phyloP scores from a whole-genome alignment of 2,113 vertebrate genomes.

The Progne subis region DNA sequence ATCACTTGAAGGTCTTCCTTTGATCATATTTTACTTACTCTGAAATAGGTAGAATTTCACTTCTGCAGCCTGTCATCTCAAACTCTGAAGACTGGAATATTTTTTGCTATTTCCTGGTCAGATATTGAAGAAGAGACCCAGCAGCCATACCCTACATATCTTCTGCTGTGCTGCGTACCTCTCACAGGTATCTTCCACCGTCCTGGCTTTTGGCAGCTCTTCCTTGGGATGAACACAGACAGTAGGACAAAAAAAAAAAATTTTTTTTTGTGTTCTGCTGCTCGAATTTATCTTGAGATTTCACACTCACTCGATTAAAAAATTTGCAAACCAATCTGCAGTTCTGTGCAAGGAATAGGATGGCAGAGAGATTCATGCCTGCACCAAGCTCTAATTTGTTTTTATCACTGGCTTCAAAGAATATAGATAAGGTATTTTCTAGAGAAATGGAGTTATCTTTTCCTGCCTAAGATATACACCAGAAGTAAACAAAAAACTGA shows the following conservation, averaged over 20 bases:
- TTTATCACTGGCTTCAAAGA: not conserved
- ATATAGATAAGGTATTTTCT: not conserved
- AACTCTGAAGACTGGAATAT: not conserved
- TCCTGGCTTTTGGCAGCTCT: not conserved
- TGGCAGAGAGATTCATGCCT: not conserved
- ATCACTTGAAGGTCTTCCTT: not conserved
- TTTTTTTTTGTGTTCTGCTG: not conserved
- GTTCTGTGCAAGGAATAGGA: not conserved
- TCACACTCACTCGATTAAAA: not conserved
- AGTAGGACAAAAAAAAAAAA: not conserved
- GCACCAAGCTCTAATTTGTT: not conserved
- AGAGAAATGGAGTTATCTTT: not conserved
- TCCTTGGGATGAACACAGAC: not conserved
- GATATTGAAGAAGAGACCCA: not conserved
- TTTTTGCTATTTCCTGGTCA: not conserved
- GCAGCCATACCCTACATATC: fast-evolving
- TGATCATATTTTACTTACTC: not conserved
- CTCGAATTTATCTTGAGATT: not conserved
- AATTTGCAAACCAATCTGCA: not conserved
- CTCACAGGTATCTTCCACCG: fast-evolving
- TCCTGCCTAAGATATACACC: not conserved
- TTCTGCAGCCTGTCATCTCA: not conserved
- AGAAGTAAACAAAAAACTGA: not conserved
- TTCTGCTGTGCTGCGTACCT: not conserved
- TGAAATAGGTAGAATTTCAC: not conserved